Percentiles rank a stretch among this genome's conserved stretches.
phyloP scores from a whole-genome alignment of 2,888 invertebrate species.

The Mechanitis mazaeus region DNA sequence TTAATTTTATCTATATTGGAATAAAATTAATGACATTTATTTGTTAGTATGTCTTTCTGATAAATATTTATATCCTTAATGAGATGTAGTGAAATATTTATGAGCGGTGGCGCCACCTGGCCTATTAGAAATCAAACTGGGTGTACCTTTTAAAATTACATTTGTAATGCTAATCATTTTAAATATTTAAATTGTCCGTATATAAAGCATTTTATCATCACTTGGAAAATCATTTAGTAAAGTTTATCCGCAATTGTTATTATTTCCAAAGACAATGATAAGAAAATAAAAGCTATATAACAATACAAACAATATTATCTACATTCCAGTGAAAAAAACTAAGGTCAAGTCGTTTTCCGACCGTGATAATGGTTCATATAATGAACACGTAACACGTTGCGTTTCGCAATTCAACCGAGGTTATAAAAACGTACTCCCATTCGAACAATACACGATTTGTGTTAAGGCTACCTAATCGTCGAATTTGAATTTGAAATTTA shows the following conservation, averaged over 20 bases:
- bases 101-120: conserved; percentile 26
- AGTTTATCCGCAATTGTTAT: neutral
- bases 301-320: conserved; percentile 12
- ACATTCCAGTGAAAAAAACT: conserved; percentile 12
- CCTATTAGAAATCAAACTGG: conserved; percentile 17
- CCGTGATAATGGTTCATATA: conserved; percentile 24
- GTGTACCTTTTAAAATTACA: conserved; percentile 6
- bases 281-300: neutral
- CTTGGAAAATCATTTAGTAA: conserved; percentile 13
- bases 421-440: conserved; percentile 24
- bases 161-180: no score
- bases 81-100: conserved; percentile 21
- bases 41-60: conserved; percentile 36
- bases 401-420: conserved; percentile 30
- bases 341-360: conserved; percentile 21
- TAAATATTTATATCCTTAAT: conserved; percentile 33
- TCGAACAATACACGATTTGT: conserved; percentile 27
- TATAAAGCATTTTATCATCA: conserved; percentile 16
- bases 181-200: no score
- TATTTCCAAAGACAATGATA: neutral
- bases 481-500: conserved; percentile 4
- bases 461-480: conserved; percentile 28
- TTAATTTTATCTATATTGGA: conserved; percentile 44
- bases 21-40: conserved; percentile 38
- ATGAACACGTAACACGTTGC: conserved; percentile 30